Percentiles rank a stretch among this genome's conserved stretches.
Conservation (phyloP, 1,140 invertebrate genomes). For the Odontomachus brunneus region DNA sequence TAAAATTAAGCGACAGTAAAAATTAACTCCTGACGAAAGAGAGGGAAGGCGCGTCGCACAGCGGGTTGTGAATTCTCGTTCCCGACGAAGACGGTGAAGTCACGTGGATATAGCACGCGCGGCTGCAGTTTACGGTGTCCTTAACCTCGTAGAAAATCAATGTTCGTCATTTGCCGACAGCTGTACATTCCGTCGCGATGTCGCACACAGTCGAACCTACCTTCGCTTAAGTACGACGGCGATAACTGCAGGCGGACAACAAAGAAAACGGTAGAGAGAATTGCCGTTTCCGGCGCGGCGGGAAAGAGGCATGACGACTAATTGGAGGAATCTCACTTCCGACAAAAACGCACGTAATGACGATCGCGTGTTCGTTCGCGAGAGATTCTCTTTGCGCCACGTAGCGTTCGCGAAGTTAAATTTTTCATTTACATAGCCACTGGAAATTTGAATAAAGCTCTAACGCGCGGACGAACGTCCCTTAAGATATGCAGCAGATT, state of each 20-base stretch:
- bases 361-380: no score
- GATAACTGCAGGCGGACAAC: neutral
- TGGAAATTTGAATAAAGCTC: conserved; percentile 46
- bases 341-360: no score
- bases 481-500: conserved; percentile 56
- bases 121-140: conserved; percentile 68
- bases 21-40: no score
- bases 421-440: conserved; percentile 19
- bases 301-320: no score
- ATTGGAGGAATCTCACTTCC: no score
- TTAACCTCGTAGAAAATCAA: conserved; percentile 79
- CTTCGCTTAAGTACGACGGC: neutral
- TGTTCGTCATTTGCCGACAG: conserved; percentile 62
- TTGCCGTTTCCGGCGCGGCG: no score
- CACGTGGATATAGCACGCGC: conserved; percentile 60
- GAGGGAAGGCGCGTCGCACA: neutral
- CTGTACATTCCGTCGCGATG: neutral
- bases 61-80: conserved; percentile 33
- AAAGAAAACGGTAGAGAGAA: neutral
- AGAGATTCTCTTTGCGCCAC: no score
- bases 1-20: no score
- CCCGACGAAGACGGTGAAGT: conserved; percentile 35
- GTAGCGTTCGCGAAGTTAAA: conserved; percentile 9
- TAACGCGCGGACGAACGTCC: conserved; percentile 32
- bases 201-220: neutral